phyloP scores from a whole-genome alignment of 2,797 vertebrate species.

The Brachyalestes nurse region DNA sequence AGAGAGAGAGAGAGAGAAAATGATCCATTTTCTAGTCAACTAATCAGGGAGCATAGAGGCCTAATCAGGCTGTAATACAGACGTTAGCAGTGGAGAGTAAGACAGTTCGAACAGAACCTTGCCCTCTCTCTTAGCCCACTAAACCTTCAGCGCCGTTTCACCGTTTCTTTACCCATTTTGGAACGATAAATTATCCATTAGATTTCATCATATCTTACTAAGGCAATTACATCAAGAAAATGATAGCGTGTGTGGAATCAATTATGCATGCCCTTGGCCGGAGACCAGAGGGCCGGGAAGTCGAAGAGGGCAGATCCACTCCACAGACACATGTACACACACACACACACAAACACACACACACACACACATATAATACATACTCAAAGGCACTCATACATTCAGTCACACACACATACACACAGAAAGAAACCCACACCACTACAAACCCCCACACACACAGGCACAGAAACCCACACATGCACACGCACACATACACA shows the following conservation, averaged over 20 bases:
- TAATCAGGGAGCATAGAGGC: slow-evolving; percentile 55
- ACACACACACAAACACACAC: slow-evolving; percentile 14
- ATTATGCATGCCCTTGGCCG: slow-evolving; percentile 98
- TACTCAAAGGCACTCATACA: background rate
- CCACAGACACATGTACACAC: slow-evolving; percentile 72
- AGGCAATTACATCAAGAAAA: slow-evolving; percentile 99
- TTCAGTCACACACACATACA: background rate
- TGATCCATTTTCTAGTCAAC: slow-evolving; percentile 45
- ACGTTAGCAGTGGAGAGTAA: slow-evolving; percentile 30
- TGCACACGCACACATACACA: slow-evolving; percentile 52
- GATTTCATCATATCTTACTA: slow-evolving; percentile 98
- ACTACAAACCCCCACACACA: slow-evolving; percentile 45
- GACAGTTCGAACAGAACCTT: slow-evolving; percentile 21
- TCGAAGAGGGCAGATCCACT: slow-evolving; percentile 87
- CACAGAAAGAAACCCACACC: slow-evolving; percentile 42
- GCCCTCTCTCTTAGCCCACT: slow-evolving; percentile 33
- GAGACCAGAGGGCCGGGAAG: slow-evolving; percentile 92
- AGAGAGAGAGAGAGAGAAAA: slow-evolving; percentile 11
- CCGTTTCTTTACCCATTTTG: slow-evolving; percentile 85
- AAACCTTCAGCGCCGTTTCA: slow-evolving; percentile 70
- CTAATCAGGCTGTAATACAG: slow-evolving; percentile 56
- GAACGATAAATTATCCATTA: slow-evolving; percentile 94
- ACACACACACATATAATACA: slow-evolving; percentile 29
- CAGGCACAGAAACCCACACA: slow-evolving; percentile 39
- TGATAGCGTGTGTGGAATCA: slow-evolving; percentile 94